phyloP scores from a whole-genome alignment of 2,113 vertebrate genomes.

The Sciurus niger region DNA sequence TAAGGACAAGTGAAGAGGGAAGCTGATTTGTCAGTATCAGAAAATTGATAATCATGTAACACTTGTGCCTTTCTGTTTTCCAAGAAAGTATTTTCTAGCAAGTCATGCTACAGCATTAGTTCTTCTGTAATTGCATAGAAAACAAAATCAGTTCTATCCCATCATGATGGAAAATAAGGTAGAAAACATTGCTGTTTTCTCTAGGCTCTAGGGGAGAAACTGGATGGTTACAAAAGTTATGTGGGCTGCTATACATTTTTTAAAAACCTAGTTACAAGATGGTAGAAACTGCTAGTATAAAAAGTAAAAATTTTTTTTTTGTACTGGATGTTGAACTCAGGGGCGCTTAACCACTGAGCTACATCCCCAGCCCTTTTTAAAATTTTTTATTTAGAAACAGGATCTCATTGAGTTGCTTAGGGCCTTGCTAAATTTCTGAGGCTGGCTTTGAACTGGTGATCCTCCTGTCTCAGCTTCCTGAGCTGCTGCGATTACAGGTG shows the following conservation, averaged over 20 bases:
- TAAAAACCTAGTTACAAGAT: neutral
- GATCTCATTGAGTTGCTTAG: too few species aligned
- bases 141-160: conserved; percentile 46
- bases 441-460: too few species aligned
- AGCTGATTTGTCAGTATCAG: accelerated
- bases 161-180: conserved; percentile 20
- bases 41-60: neutral
- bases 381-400: too few species aligned
- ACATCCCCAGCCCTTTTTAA: too few species aligned
- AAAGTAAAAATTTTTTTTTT: neutral
- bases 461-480: too few species aligned
- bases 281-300: conserved; percentile 23
- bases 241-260: conserved; percentile 2
- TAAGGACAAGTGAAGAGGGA: accelerated
- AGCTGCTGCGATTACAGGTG: too few species aligned
- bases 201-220: conserved; percentile 26
- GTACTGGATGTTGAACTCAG: too few species aligned
- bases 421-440: too few species aligned
- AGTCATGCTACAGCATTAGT: neutral
- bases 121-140: conserved; percentile 50
- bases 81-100: neutral
- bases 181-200: conserved; percentile 70
- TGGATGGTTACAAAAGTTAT: neutral
- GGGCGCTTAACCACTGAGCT: too few species aligned
- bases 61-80: neutral